Conservation (phyloP, 2,888 invertebrate genomes). For the Antheraea yamamai region DNA sequence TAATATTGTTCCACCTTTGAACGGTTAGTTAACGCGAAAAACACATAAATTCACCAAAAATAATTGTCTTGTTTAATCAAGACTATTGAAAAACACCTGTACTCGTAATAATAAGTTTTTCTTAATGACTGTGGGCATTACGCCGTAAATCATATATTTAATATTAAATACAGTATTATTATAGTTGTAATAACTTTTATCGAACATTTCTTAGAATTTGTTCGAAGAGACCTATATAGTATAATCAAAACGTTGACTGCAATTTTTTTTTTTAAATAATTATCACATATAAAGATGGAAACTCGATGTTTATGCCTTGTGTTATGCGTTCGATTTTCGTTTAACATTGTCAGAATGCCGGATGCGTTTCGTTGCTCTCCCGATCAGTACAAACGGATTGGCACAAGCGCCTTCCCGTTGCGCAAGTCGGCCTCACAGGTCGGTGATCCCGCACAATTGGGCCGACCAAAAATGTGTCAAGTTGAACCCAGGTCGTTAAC, state of each 20-base stretch:
- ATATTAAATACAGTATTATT: neutral
- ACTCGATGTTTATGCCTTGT: neutral
- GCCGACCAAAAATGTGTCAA: constrained; percentile 80
- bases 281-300: too few relatives aligned
- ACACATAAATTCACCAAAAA: neutral
- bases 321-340: constrained; percentile 15
- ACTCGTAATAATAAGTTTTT: too few relatives aligned
- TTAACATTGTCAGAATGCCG: constrained; percentile 21
- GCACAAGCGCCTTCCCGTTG: constrained; percentile 68
- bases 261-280: too few relatives aligned
- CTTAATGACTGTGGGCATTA: too few relatives aligned
- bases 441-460: constrained; percentile 74
- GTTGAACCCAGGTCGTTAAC: constrained; percentile 77
- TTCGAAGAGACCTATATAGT: too few relatives aligned
- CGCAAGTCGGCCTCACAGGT: constrained; percentile 67
- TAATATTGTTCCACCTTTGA: neutral
- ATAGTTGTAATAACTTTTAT: neutral
- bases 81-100: neutral
- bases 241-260: too few relatives aligned
- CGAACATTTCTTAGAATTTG: too few relatives aligned
- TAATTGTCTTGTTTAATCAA: neutral
- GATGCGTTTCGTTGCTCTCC: constrained; percentile 39
- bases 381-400: constrained; percentile 50
- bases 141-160: too few relatives aligned
- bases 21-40: neutral